A percentile compares a stretch with the other conserved stretches of the same genome.
Evolutionary conservation across 2,113 vertebrate genomes (phyloP).

Genomic region (Colaptes auratus): DNA sequence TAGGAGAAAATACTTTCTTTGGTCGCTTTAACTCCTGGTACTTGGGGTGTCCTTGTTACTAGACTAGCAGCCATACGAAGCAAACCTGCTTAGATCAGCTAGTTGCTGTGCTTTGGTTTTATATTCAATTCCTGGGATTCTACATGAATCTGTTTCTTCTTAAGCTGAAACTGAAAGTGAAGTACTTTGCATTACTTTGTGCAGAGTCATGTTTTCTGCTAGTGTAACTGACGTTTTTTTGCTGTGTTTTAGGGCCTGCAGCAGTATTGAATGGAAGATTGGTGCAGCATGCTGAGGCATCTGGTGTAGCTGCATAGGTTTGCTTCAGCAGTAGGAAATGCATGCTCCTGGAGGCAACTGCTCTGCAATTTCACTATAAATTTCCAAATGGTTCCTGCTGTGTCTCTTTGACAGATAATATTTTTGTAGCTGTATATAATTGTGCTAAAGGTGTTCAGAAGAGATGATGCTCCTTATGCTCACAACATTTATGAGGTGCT

Average conservation of each 20-base stretch:
- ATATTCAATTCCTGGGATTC: neutral
- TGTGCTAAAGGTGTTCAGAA: neutral
- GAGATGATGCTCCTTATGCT: neutral
- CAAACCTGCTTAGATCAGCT: neutral
- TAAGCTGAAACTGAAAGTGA: slow-evolving; percentile 5
- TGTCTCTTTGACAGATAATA: neutral
- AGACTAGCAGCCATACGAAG: neutral
- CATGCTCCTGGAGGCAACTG: neutral
- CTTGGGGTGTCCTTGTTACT: neutral
- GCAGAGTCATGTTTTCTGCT: neutral
- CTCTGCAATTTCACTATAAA: neutral
- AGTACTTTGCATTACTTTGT: neutral
- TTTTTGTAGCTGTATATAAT: neutral
- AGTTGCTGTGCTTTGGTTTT: neutral
- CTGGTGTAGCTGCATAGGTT: too few species aligned
- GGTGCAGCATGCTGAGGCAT: accelerated
- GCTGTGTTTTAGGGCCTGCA: neutral
- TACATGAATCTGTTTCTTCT: neutral
- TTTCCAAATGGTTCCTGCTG: neutral
- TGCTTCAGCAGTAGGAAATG: neutral
- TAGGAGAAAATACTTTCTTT: neutral
- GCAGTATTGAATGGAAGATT: neutral
- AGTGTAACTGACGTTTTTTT: accelerated
- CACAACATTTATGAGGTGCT: accelerated
- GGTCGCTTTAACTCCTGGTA: neutral